phyloP scores from a whole-genome alignment of 2,797 vertebrate species.

The Okamejei kenojei region DNA sequence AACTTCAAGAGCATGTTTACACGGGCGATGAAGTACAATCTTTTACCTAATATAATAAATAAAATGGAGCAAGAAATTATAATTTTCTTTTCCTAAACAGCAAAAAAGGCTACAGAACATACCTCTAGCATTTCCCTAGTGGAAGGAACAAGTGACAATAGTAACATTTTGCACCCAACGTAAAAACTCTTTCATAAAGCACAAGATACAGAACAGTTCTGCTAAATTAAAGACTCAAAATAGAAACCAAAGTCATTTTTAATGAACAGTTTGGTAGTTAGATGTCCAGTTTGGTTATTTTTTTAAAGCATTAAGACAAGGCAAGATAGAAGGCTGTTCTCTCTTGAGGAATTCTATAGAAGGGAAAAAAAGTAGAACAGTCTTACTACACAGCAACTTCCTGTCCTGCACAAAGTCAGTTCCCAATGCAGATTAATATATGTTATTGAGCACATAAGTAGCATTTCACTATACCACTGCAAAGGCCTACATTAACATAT shows the following conservation, averaged over 20 bases:
- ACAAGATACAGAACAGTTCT: constrained; percentile 89
- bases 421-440: constrained; percentile 70
- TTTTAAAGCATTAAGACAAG: constrained; percentile 98
- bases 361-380: constrained; percentile 67
- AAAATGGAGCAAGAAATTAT: constrained; percentile 78
- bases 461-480: constrained; percentile 71
- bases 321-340: constrained; percentile 94
- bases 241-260: constrained; percentile 88
- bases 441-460: constrained; percentile 71
- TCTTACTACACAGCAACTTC: constrained; percentile 78
- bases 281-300: constrained; percentile 92
- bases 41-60: constrained; percentile 94
- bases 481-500: constrained; percentile 60
- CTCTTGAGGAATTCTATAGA: constrained; percentile 79
- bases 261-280: constrained; percentile 90
- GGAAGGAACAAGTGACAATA: constrained; percentile 81
- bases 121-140: constrained; percentile 78
- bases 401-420: constrained; percentile 82
- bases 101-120: constrained; percentile 82
- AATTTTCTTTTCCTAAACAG: constrained; percentile 68
- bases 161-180: constrained; percentile 85
- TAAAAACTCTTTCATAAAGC: constrained; percentile 84
- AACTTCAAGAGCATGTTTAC: constrained; percentile 96
- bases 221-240: constrained; percentile 92
- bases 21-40: constrained; percentile 89